Conservation (phyloP, 2,797 vertebrate species). For the Chelidonichthys spinosus region DNA sequence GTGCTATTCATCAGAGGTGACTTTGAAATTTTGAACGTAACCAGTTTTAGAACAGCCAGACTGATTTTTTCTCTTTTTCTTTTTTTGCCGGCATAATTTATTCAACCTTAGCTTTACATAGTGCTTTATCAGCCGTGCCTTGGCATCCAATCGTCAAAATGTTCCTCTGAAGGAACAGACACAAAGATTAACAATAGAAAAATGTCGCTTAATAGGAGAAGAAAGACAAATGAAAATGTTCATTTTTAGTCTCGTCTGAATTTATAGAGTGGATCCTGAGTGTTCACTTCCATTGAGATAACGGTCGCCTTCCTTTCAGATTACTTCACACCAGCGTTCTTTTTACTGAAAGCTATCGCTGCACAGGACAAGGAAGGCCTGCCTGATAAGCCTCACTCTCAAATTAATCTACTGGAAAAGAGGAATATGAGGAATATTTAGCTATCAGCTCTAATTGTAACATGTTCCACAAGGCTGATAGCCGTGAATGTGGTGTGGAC, state of each 20-base stretch:
- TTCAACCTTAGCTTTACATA: conserved; percentile 40
- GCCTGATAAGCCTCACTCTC: conserved; percentile 49
- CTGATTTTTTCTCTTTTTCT: conserved; percentile 32
- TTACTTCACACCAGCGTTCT: conserved; percentile 7
- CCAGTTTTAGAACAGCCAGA: conserved; percentile 53
- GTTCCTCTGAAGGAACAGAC: conserved; percentile 44
- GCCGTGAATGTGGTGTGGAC: conserved; percentile 52
- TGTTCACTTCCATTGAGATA: conserved; percentile 37
- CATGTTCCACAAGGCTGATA: conserved; percentile 75
- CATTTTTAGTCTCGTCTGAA: conserved; percentile 22
- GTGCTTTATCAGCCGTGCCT: conserved; percentile 17
- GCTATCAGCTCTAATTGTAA: conserved; percentile 75
- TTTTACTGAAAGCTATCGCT: conserved; percentile 32
- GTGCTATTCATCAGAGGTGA: conserved; percentile 72
- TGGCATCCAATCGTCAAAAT: conserved; percentile 37
- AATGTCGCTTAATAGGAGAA: not conserved
- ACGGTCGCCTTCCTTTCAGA: conserved; percentile 15
- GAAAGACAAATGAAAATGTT: conserved; percentile 48
- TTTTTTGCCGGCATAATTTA: conserved; percentile 41
- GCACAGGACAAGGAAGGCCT: conserved; percentile 29
- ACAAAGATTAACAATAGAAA: conserved; percentile 26
- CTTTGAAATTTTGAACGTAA: conserved; percentile 69
- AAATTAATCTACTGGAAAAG: conserved; percentile 76
- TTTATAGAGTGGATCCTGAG: conserved; percentile 11
- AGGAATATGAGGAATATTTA: conserved; percentile 70